These are phyloP conservation scores for Dromococcyx pavoninus DNA, from an alignment of 2,797 vertebrate species.

Conservation along the genomic window DNA sequence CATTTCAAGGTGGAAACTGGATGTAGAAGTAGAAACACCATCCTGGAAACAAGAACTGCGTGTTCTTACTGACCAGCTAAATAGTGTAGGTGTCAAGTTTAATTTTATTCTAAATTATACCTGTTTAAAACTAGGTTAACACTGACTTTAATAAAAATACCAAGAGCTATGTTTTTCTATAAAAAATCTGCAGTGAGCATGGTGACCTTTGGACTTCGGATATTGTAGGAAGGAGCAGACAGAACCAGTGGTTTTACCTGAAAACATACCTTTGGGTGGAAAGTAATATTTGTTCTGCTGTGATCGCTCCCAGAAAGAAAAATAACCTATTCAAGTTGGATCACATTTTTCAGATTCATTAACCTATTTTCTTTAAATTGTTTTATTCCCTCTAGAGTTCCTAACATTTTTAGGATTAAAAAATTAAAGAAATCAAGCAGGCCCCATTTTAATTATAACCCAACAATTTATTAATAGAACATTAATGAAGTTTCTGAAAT, in stretches of 20 bases:
- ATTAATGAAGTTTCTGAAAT: slow-evolving; percentile 49
- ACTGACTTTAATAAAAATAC: background rate
- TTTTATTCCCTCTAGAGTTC: background rate
- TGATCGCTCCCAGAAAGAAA: background rate
- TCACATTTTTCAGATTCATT: background rate
- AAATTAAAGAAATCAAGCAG: slow-evolving; percentile 9
- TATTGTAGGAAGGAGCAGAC: background rate
- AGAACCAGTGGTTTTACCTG: background rate
- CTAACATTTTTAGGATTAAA: slow-evolving; percentile 11
- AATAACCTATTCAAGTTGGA: background rate
- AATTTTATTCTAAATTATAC: background rate
- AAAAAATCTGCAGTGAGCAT: background rate
- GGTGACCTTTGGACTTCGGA: background rate
- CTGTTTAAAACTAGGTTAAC: background rate
- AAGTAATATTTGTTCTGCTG: background rate
- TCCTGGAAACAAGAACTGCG: background rate
- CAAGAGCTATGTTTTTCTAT: background rate
- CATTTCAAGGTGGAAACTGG: background rate
- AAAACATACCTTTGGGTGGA: background rate
- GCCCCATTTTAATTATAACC: background rate
- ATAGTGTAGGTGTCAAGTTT: background rate
- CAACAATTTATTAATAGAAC: slow-evolving; percentile 29
- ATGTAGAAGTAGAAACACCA: background rate
- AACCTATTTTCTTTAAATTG: background rate
- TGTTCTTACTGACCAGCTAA: background rate